Conservation (phyloP, 2,797 vertebrate species). For the Brotogeris chrysoptera region DNA sequence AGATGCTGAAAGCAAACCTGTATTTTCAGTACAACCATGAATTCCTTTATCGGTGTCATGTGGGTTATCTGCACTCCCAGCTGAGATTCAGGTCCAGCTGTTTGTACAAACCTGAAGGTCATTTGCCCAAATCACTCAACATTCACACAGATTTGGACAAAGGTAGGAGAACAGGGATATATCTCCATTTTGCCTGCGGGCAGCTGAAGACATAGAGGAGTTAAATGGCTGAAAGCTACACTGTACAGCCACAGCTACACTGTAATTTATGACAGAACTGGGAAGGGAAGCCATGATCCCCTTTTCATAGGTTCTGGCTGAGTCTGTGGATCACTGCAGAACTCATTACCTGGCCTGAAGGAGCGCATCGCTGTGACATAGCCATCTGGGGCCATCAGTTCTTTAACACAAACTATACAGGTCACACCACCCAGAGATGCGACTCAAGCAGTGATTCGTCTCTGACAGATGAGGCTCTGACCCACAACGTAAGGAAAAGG, state of each 20-base stretch:
- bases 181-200: neutral
- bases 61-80: neutral
- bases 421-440: neutral
- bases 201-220: neutral
- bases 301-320: neutral
- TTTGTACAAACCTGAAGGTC: neutral
- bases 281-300: neutral
- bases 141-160: neutral
- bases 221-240: neutral
- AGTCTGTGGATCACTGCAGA: neutral
- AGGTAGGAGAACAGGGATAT: neutral
- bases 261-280: neutral
- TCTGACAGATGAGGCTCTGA: accelerated
- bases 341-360: neutral
- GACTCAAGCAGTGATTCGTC: neutral
- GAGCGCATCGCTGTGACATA: neutral
- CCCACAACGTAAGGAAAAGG: neutral
- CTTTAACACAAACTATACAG: neutral
- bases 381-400: neutral
- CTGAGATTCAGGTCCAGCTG: neutral
- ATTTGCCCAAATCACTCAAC: neutral
- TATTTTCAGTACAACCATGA: neutral
- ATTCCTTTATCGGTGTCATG: accelerated
- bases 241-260: neutral
- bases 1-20: neutral